Conservation (phyloP, 2,113 vertebrate genomes). For the Uria lomvia region DNA sequence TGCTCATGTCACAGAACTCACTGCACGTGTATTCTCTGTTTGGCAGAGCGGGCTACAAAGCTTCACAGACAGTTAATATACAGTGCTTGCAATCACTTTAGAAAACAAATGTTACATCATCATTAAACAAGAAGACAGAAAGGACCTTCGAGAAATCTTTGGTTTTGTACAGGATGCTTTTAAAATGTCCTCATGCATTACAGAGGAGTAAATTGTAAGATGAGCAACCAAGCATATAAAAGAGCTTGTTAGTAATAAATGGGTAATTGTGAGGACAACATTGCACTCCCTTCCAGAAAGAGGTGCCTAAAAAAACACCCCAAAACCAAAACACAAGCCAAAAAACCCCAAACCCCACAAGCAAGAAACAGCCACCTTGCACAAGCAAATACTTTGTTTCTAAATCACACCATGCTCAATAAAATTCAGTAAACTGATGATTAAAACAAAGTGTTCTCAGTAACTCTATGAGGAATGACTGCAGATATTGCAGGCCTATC, state of each 20-base stretch:
- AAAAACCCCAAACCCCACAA: accelerated
- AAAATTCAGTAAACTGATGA: background rate
- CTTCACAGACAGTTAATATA: background rate
- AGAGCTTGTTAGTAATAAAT: background rate
- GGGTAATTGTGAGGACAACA: background rate
- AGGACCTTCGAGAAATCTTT: background rate
- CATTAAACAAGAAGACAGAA: background rate
- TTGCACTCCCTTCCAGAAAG: background rate
- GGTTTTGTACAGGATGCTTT: background rate
- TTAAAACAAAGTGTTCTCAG: background rate
- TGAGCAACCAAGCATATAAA: background rate
- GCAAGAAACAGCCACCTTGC: background rate
- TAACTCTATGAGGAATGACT: background rate
- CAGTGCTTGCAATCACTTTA: background rate
- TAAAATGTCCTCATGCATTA: background rate
- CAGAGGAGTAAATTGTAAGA: background rate
- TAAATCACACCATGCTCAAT: background rate
- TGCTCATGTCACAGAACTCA: background rate
- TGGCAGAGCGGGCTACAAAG: accelerated
- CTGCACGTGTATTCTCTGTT: accelerated
- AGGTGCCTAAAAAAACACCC: background rate
- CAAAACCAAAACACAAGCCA: background rate
- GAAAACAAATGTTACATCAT: background rate
- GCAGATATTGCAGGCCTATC: background rate
- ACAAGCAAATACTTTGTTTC: background rate